Evolutionary conservation across 2,888 invertebrate species (phyloP).

Genomic region (Athripsodes cinereus): DNA sequence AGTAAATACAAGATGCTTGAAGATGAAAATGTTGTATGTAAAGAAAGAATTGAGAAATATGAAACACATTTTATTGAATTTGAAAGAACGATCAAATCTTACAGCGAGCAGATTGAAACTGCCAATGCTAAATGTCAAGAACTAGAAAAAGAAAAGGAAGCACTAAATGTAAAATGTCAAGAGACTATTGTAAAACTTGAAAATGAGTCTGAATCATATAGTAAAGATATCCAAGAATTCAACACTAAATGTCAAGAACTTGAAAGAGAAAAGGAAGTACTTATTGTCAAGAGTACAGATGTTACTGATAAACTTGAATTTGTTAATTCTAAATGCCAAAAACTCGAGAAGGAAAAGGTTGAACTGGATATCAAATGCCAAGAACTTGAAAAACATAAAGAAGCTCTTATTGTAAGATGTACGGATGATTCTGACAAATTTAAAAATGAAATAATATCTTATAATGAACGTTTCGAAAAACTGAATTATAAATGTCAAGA

Average conservation of each 20-base stretch:
- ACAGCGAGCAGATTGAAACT: too few species aligned
- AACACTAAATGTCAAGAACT: conserved; percentile 1
- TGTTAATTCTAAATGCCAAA: not conserved
- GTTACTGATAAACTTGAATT: too few species aligned
- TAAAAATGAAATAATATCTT: not conserved
- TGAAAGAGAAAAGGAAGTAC: conserved; percentile 19
- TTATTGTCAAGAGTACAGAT: not conserved
- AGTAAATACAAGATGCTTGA: not conserved
- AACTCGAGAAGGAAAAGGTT: conserved; percentile 18
- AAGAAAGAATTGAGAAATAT: not conserved
- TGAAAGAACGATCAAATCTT: not conserved
- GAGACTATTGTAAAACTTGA: conserved; percentile 6
- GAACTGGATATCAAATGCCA: not conserved
- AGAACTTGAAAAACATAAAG: not conserved
- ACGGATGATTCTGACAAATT: conserved; percentile 5
- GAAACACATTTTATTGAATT: not conserved
- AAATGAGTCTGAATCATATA: not conserved
- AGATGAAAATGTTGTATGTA: not conserved
- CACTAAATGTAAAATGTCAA: not conserved
- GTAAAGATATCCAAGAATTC: not conserved
- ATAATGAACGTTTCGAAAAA: not conserved
- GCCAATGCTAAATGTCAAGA: not conserved
- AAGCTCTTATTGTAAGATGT: not conserved
- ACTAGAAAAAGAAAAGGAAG: conserved; percentile 2
- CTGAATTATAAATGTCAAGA: not conserved